Base-by-base conservation (phyloP, 1,140 invertebrate genomes). In the Trissolcus basalis region DNA sequence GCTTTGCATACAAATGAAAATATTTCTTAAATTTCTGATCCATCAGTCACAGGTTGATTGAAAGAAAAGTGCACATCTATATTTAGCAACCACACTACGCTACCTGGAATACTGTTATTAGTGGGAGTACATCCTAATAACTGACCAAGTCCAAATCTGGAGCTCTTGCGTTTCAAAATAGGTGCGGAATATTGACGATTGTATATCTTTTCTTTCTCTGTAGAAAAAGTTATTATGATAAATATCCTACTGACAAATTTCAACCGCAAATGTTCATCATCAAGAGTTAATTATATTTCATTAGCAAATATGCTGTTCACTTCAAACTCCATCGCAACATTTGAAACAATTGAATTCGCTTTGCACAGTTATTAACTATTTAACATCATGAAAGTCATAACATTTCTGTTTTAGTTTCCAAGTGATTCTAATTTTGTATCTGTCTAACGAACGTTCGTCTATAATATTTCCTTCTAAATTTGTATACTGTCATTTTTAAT, bases 181-280 rank as follows among this genome's bases (percentile, higher is more conserved):
- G 96, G 95, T 36, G 95, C 95, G 44, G 95, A 96, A 84, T 94
- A 95, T 89, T 97, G 95, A 12, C 95, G 92, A 83, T 91, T 94
- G 89, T 96, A 96, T 78, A 94, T 91, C 89, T 96, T 97, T 90
- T 97, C 96, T 90, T 95, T 96, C 78, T 96, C 94, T 91, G 90
- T 82, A 72, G 69, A 55, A 61, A 39, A 71, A 73, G 6, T 71
- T 58, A 56, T 27, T 27, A n/a, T n/a, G 48, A 47, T 59, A 56
- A 58, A 8, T 36, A 63, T 35, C 10, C 33, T 6, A 48, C 50
- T 32, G 39, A 48, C 50, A 44, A 35, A 51, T 33, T 51, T 51
- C 43, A 71, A 36, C 4, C 1, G 19, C 1, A 27, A 27, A 27
- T 6, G n/a, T n/a, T n/a, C n/a, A n/a, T n/a, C n/a, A n/a, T n/a